Conservation (phyloP, 2,797 vertebrate species). For the Platalea minor region DNA sequence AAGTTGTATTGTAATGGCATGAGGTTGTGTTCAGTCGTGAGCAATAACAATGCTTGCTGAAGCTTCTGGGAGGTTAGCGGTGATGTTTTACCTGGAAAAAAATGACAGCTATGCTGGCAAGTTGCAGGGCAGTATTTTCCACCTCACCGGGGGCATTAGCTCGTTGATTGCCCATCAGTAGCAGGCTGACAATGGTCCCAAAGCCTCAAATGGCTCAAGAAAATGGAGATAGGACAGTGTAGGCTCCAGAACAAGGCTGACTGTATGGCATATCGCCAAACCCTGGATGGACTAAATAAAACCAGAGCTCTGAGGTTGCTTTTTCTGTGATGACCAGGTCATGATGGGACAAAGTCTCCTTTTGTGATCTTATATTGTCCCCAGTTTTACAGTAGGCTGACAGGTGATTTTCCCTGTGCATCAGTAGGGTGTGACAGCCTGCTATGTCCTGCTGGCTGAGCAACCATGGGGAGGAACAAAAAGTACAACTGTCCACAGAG, state of each 20-base stretch:
- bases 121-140: not conserved
- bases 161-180: not conserved
- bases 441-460: not conserved
- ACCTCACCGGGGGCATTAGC: not conserved
- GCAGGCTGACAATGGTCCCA: not conserved
- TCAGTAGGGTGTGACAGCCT: not conserved
- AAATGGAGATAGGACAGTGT: not conserved
- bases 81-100: not conserved
- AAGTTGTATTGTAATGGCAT: not conserved
- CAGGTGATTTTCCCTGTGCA: not conserved
- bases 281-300: not conserved
- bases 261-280: not conserved
- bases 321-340: not conserved
- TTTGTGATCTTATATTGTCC: not conserved
- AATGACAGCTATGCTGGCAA: not conserved
- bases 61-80: not conserved
- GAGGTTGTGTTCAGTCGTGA: not conserved
- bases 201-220: not conserved
- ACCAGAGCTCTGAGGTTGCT: not conserved
- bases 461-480: not conserved
- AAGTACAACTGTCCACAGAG: not conserved
- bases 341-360: not conserved
- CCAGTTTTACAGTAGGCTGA: not conserved
- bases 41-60: not conserved
- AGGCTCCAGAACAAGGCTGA: not conserved